Conservation (phyloP, 2,113 vertebrate species). For the Mustelus asterias region DNA sequence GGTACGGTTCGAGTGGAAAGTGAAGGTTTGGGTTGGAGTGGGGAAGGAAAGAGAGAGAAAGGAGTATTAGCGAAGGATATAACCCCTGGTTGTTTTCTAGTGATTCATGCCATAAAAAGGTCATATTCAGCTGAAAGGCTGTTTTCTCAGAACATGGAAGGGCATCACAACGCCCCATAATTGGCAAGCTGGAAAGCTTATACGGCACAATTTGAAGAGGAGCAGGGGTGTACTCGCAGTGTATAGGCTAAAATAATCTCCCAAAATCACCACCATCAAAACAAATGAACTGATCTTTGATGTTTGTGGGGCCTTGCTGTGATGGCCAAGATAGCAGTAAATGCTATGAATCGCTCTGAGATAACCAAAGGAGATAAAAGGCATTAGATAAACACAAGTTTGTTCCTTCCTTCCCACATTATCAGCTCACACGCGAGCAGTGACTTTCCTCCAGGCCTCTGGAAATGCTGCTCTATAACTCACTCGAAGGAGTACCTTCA, state of each 20-base stretch:
- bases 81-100: not conserved
- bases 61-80: too few species aligned
- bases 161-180: not conserved
- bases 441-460: too few species aligned
- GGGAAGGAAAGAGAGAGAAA: not conserved
- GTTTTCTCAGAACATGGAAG: not conserved
- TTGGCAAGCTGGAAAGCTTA: too few species aligned
- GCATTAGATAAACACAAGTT: not conserved
- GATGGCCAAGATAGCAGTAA: not conserved
- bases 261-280: not conserved
- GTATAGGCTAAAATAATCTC: not conserved
- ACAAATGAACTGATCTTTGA: not conserved
- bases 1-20: not conserved
- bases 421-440: not conserved
- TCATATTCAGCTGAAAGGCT: not conserved
- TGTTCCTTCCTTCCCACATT: not conserved
- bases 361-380: not conserved
- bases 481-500: not conserved
- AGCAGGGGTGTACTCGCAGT: not conserved
- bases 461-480: not conserved
- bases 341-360: not conserved
- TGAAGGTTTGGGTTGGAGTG: not conserved
- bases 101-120: too few species aligned
- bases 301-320: not conserved
- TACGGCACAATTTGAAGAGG: too few species aligned